phyloP scores from a whole-genome alignment of 30 jellyfish, hydroid and myxozoan genomes.

The Hydra vulgaris region DNA sequence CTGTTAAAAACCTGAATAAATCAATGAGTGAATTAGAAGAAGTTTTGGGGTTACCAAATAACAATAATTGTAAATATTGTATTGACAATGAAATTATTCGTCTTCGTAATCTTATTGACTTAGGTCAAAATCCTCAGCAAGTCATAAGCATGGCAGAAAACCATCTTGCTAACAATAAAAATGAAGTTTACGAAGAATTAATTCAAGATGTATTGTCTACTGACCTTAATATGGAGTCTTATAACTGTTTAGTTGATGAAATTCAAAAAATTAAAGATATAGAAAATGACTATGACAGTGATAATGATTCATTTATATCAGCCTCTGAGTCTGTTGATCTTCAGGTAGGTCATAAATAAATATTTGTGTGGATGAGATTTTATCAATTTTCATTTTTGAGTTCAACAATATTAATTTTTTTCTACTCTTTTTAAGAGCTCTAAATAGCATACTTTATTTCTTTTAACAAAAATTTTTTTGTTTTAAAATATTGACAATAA shows the following conservation, averaged over 20 bases:
- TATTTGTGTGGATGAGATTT: no score
- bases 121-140: constrained; percentile 9
- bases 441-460: no score
- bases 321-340: constrained; percentile 69
- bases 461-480: no score
- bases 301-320: constrained; percentile 79
- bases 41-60: constrained; percentile 3
- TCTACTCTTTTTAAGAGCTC: no score
- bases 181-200: not conserved
- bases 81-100: constrained; percentile 19
- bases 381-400: not conserved
- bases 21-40: constrained; percentile 19
- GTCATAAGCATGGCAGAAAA: not conserved
- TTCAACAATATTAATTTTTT: no score
- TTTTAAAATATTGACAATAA: no score
- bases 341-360: constrained; percentile 15
- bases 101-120: constrained; percentile 12
- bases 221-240: not conserved
- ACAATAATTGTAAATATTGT: not conserved
- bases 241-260: constrained; percentile 16
- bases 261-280: not conserved
- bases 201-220: constrained; percentile 10
- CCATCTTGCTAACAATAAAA: not conserved
- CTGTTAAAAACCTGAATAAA: constrained; percentile 12
- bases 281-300: constrained; percentile 39